phyloP scores from a whole-genome alignment of 1,140 invertebrate genomes.

The Hylaeus volcanicus region DNA sequence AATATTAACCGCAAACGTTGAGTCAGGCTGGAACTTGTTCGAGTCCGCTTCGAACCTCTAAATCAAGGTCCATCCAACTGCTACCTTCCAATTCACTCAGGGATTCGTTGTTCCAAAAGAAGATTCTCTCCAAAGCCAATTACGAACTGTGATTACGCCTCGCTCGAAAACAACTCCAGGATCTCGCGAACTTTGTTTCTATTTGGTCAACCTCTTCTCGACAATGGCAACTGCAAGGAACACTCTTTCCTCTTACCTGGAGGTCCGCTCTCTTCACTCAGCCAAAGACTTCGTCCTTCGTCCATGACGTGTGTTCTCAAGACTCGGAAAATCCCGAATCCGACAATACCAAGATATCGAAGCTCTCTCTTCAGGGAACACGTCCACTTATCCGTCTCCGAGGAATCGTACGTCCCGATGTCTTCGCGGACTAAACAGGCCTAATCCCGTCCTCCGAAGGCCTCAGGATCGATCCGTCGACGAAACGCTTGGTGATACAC shows the following conservation, averaged over 20 bases:
- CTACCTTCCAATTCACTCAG: too few relatives aligned
- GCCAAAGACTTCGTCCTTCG: background rate
- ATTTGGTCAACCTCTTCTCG: too few relatives aligned
- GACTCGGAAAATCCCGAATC: slow-evolving; percentile 5
- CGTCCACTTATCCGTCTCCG: slow-evolving; percentile 36
- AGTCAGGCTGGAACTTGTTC: too few relatives aligned
- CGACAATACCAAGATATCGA: slow-evolving; percentile 11
- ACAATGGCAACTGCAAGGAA: background rate
- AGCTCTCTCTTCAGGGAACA: slow-evolving; percentile 7
- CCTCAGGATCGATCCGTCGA: background rate
- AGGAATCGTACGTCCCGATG: slow-evolving; percentile 43
- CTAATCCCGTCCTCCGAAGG: background rate
- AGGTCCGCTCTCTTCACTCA: too few relatives aligned
- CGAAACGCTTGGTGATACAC: slow-evolving; percentile 26
- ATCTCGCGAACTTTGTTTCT: background rate
- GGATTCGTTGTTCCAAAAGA: background rate
- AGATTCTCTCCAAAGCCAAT: background rate
- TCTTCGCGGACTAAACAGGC: too few relatives aligned
- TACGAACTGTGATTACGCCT: background rate
- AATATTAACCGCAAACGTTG: too few relatives aligned
- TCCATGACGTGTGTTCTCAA: slow-evolving; percentile 44
- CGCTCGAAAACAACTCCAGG: background rate
- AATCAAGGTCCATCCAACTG: too few relatives aligned
- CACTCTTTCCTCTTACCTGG: too few relatives aligned
- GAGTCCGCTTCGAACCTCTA: too few relatives aligned